Conservation (phyloP, 2,888 invertebrate species). For the Zelleria hepariella region DNA sequence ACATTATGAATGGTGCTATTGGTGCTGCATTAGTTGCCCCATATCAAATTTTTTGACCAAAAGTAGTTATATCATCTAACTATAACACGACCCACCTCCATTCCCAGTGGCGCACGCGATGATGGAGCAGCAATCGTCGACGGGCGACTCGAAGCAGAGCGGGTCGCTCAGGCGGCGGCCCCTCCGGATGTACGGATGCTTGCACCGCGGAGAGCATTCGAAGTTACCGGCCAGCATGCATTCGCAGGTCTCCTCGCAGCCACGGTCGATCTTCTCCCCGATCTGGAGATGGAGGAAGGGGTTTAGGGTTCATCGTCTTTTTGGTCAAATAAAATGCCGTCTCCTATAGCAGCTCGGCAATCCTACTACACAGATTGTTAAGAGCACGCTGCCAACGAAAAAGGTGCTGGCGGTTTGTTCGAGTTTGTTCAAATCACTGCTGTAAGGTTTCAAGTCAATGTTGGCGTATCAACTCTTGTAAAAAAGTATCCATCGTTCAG, state of each 20-base stretch:
- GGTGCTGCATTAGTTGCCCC: too few relatives aligned
- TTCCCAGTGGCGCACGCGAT: constrained; percentile 77
- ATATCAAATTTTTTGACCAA: too few relatives aligned
- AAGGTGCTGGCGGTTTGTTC: too few relatives aligned
- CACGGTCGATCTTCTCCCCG: constrained; percentile 80
- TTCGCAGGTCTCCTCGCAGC: constrained; percentile 83
- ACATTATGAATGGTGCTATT: too few relatives aligned
- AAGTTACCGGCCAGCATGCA: constrained; percentile 77
- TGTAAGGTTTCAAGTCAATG: too few relatives aligned
- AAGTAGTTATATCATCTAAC: too few relatives aligned
- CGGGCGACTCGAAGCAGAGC: constrained; percentile 78
- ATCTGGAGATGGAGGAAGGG: constrained; percentile 41
- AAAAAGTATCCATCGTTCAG: too few relatives aligned
- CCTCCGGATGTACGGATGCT: constrained; percentile 76
- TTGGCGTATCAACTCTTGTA: too few relatives aligned
- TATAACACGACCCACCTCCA: constrained; percentile 15
- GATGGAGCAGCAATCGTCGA: constrained; percentile 78
- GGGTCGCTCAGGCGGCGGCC: constrained; percentile 79
- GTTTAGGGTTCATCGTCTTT: not conserved
- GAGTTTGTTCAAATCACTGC: too few relatives aligned
- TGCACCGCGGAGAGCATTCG: constrained; percentile 82
- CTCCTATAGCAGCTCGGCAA: too few relatives aligned
- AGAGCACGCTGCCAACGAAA: too few relatives aligned
- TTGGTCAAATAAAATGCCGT: not conserved
- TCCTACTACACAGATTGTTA: too few relatives aligned